Conservation (phyloP, 1,140 invertebrate species). For the Littorina saxatilis region DNA sequence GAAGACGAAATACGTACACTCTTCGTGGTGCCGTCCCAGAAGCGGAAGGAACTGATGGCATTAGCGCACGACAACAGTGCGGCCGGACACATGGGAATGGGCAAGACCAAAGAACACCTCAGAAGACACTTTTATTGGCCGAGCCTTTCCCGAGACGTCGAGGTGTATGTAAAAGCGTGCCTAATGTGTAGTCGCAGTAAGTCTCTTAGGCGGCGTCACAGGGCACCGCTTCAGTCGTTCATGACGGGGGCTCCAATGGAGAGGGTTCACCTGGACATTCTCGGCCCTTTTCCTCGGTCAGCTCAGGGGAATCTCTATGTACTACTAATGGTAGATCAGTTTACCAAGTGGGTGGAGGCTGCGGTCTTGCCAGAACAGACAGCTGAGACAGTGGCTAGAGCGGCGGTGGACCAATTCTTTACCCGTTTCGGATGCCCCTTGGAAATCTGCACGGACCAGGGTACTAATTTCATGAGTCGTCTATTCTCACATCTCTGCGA, state of each 20-base stretch:
- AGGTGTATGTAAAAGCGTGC: neutral
- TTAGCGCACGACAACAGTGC: neutral
- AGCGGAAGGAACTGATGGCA: neutral
- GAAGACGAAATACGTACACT: no score
- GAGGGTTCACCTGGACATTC: neutral
- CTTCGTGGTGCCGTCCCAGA: no score
- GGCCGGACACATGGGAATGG: neutral
- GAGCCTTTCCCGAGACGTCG: neutral
- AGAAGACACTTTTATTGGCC: constrained; percentile 22
- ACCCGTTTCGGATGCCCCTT: constrained; percentile 17
- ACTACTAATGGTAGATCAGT: constrained; percentile 27
- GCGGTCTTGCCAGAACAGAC: neutral
- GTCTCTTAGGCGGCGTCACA: neutral
- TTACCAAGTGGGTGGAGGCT: constrained; percentile 22
- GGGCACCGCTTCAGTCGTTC: neutral
- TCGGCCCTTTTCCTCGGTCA: neutral
- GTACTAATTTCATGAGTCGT: constrained; percentile 39
- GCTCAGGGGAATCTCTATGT: neutral
- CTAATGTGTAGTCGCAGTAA: neutral
- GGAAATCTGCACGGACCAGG: constrained; percentile 22
- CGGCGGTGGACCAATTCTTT: neutral
- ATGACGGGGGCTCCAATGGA: neutral
- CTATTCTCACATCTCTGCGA: constrained; percentile 35
- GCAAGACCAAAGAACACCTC: neutral
- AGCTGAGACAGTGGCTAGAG: neutral